Evolutionary conservation across 2,113 vertebrate species (phyloP), one percentile per base, ranked within the genome.

Genomic region (Anguilla japonica): DNA sequence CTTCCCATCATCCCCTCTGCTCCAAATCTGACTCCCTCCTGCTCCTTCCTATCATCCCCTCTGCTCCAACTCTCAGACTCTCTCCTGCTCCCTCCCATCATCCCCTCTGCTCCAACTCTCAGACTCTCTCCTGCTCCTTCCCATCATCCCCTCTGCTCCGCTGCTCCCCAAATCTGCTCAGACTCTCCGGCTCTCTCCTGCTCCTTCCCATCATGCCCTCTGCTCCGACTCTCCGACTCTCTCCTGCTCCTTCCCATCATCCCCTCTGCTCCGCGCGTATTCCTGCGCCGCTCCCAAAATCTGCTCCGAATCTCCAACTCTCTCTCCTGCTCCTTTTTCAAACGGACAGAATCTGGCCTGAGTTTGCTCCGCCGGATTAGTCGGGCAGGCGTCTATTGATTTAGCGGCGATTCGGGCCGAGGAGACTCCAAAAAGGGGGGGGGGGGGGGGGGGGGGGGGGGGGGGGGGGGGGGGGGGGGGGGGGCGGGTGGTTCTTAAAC

Each of bases 361-460:
- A 84, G 43, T 20, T 63, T 84, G 90, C 84, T 84, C 40, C 87
- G 82, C 56, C 86, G 82, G 87, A 85, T 91, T 90, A 85, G 89
- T 92, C 86, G 88, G 81, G 86, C 83, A 88, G 84, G 84, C 89
- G 89, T 84, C 71, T 89, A 91, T 88, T 88, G 90, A 93, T 93
- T 92, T 90, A 87, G 82, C 87, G 60, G 82, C 83, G 87, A 91
- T 91, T 87, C 84, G 79, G 50, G 86, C 81, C 5, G 85, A 89
- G 88, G 15, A 60, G 41, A 83, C 86, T 89, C 88, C 82, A 87
- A 88, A 89, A 46, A 4, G 8, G 43, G 43, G 67, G 85, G 71
- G 82, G 84, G 86, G 85, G 84, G 87, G 81, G 20, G 81, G 79
- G 53, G 89, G 20, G 26, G 63, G 34, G 84, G 87, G 81, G 20